These are phyloP conservation scores for Mesorhabditis sp. DNA, from an alignment of 2,888 invertebrate genomes.

Conservation along the genomic window DNA sequence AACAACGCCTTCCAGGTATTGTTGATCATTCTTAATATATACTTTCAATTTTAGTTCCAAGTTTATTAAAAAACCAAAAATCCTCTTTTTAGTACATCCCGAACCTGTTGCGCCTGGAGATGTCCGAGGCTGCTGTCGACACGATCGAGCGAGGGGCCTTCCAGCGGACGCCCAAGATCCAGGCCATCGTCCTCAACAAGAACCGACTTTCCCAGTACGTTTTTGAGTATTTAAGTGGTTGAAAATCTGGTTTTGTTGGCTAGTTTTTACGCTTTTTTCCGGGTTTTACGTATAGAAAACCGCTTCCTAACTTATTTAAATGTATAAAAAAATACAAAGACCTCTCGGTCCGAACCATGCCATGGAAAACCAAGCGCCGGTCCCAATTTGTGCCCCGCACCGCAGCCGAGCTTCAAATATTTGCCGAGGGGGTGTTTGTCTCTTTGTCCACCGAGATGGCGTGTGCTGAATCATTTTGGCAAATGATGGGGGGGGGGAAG, in stretches of 20 bases:
- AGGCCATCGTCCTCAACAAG: conserved; percentile 58
- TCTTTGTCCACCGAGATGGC: no score
- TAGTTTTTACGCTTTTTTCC: neutral
- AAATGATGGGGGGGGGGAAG: no score
- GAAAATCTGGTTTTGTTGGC: neutral
- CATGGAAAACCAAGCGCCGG: no score
- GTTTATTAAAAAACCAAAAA: conserved; percentile 3
- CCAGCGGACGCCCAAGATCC: conserved; percentile 53
- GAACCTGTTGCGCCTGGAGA: conserved; percentile 55
- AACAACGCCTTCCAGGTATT: conserved; percentile 52
- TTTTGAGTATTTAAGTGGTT: neutral
- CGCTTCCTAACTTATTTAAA: neutral
- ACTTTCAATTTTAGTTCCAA: neutral
- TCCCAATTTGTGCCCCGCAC: no score
- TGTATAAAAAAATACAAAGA: no score
- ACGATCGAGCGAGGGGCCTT: conserved; percentile 57
- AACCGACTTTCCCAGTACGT: conserved; percentile 54
- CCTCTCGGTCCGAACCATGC: no score
- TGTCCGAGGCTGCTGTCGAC: conserved; percentile 57
- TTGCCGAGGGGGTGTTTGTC: no score
- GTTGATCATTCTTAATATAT: no score
- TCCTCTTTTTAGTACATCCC: conserved; percentile 49
- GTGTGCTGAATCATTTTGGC: no score
- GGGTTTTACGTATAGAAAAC: neutral
- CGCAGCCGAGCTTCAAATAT: no score